Evolutionary conservation across 2,797 vertebrate genomes (phyloP).

Genomic region (Pteropus rufus): DNA sequence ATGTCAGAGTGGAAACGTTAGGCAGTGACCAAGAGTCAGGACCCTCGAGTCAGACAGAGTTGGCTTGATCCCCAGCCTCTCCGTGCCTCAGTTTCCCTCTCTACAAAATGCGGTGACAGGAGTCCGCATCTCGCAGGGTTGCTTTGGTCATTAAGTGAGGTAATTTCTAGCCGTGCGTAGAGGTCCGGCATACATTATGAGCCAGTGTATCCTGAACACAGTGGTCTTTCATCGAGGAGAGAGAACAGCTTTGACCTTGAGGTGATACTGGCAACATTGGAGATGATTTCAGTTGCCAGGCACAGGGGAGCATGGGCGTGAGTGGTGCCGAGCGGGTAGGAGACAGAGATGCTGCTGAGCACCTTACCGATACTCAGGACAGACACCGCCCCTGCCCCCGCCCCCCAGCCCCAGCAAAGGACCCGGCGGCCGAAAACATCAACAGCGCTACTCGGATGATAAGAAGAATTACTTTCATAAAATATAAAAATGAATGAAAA

Average conservation of each 20-base stretch:
- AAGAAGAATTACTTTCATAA: background rate
- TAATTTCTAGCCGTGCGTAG: background rate
- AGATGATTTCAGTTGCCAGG: too few species aligned
- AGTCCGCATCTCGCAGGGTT: background rate
- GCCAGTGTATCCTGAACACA: background rate
- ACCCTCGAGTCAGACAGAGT: background rate
- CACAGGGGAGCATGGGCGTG: too few species aligned
- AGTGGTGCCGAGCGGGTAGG: accelerated
- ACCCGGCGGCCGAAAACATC: accelerated
- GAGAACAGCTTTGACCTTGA: background rate
- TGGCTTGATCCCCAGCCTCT: background rate
- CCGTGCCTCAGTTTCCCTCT: background rate
- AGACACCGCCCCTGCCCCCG: too few species aligned
- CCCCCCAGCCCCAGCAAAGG: accelerated
- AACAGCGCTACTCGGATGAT: too few species aligned
- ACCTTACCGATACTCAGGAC: accelerated
- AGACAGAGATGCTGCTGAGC: accelerated
- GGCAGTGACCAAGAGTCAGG: background rate
- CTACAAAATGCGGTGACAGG: background rate
- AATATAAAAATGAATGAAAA: background rate
- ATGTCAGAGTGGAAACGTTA: background rate
- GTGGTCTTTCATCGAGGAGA: too few species aligned
- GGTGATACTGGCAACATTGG: background rate
- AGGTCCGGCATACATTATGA: background rate
- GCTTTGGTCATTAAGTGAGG: background rate